phyloP scores from a whole-genome alignment of 2,113 vertebrate species.

The Thoracochromis brauschi region DNA sequence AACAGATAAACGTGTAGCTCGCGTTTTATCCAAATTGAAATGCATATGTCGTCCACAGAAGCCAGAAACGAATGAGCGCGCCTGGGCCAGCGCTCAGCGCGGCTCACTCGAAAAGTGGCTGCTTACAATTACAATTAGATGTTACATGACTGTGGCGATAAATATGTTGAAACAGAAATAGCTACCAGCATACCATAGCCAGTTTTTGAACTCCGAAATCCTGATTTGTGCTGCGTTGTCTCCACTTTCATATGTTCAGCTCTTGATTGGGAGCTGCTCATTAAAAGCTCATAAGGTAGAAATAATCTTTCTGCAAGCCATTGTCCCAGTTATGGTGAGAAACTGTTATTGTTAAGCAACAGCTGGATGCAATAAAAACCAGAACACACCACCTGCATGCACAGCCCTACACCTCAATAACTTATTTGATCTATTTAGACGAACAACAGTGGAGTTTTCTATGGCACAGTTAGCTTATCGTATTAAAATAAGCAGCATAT shows the following conservation, averaged over 20 bases:
- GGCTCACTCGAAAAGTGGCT: not conserved
- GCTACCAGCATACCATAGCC: not conserved
- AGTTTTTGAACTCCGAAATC: not conserved
- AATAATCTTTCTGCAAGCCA: not conserved
- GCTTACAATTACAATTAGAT: not conserved
- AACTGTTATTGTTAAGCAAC: not conserved
- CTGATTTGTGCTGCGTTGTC: not conserved
- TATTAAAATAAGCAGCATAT: slow-evolving; percentile 22
- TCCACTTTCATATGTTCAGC: not conserved
- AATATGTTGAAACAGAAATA: not conserved
- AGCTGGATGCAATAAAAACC: not conserved
- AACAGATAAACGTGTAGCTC: not conserved
- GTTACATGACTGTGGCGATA: not conserved
- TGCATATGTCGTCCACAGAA: not conserved
- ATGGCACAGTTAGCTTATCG: not conserved
- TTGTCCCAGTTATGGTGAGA: not conserved
- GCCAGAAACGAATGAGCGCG: not conserved
- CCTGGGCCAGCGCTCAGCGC: not conserved
- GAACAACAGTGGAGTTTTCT: not conserved
- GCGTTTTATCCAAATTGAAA: not conserved
- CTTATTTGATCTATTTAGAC: not conserved
- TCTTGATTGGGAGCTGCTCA: not conserved
- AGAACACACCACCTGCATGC: not conserved
- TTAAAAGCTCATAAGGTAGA: not conserved
- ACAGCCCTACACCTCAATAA: not conserved